Evolutionary conservation across 1,140 invertebrate genomes (phyloP), one percentile per base, ranked within the genome.

Genomic region (Saccostrea cuccullata): DNA sequence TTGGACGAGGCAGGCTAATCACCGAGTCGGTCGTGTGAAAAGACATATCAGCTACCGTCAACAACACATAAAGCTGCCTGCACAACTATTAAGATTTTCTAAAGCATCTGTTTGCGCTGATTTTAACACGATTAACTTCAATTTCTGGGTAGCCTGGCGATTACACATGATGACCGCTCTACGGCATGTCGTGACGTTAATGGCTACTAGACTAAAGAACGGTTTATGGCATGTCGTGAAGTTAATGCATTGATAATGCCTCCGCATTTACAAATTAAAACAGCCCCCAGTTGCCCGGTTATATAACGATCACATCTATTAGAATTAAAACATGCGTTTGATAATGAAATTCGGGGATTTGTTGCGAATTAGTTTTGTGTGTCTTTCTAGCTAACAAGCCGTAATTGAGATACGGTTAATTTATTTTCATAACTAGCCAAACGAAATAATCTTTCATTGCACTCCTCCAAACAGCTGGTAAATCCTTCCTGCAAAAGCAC

Each of bases 61-160:
- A 36, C 26, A 30, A 77, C 70, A 77, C 70, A 77, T 77, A 30
- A 77, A 77, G 70, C 70, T 77, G 70, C 70, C 70, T 77, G 70
- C 70, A 77, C 70, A 36, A 15, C 70, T 36, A 77, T 77, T 77
- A 77, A 26, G 70, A 13, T 77, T 77, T 77, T 36, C 15, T 77
- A 77, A 77, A 77, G 70, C 70, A 77, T 77, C 70, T 77, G 70
- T 77, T 77, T 77, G 70, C 70, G 70, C 23, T 77, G 30, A 30
- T 77, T 77, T 77, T 77, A 36, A 77, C 70, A 77, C 30, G 70
- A 77, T 77, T 77, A 77, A 36, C 23, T 77, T 77, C 26, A 77
- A 77, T 77, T 77, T 77, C 70, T 77, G 70, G 70, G 70, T 36
- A 77, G 70, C 26, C 70, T 26, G 5, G 26, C 70, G 70, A 77